Evolutionary conservation across 1,140 invertebrate genomes (phyloP).

Genomic region (Homalodisca vitripennis): DNA sequence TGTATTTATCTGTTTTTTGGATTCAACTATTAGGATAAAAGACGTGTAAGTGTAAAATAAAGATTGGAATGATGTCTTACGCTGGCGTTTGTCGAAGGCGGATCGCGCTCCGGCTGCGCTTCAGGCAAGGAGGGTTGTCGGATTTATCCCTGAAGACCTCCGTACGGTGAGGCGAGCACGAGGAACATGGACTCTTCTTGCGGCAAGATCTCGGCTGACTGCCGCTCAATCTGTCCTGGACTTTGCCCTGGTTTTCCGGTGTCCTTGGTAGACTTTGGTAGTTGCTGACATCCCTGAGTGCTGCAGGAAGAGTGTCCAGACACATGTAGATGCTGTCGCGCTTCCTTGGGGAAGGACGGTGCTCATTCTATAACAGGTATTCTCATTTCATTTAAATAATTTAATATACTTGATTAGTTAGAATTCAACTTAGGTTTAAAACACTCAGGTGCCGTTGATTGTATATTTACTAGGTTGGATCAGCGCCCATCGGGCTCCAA

Average conservation of each 20-base stretch:
- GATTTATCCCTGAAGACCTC: constrained; percentile 1
- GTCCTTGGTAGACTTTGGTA: constrained; percentile 32
- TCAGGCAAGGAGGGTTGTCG: neutral
- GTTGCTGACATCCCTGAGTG: constrained; percentile 44
- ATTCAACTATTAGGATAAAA: no score
- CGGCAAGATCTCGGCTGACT: neutral
- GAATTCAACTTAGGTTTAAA: no score
- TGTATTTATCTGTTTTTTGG: no score
- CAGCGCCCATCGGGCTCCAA: no score
- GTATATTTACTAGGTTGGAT: no score
- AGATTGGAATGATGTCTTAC: neutral
- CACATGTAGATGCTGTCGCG: constrained; percentile 42
- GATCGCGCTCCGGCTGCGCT: constrained; percentile 9
- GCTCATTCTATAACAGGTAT: constrained; percentile 9
- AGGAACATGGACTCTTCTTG: constrained; percentile 30
- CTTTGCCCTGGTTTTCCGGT: neutral
- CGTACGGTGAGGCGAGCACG: constrained; percentile 20
- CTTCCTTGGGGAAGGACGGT: constrained; percentile 5
- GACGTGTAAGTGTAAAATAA: no score
- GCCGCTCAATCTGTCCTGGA: constrained; percentile 13
- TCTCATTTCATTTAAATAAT: no score
- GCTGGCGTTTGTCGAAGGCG: neutral
- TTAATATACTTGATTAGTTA: no score
- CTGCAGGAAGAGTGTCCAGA: constrained; percentile 41
- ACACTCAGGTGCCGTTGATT: no score